Base-by-base conservation (phyloP, 1,140 invertebrate species). In the Lepidostoma basale region DNA sequence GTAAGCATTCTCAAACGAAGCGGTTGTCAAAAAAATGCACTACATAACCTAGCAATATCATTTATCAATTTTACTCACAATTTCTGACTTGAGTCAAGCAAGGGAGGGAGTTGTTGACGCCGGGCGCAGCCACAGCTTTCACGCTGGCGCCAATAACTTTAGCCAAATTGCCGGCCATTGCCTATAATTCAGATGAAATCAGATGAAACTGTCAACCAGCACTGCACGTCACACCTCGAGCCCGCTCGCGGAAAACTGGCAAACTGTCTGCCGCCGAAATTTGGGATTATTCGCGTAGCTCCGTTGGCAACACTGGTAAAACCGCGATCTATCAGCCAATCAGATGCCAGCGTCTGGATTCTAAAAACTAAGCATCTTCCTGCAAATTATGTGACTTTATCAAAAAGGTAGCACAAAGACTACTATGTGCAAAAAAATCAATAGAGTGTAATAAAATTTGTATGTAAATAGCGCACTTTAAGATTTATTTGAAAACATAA, bases 161-260 rank as follows among this genome's bases (percentile, higher is more conserved):
- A 12, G 66, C 66, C 16, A 68, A 60, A 68, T 68, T 68, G 22
- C 56, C 56, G 22, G 66, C 66, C 66, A 68, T 68, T 62, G 42
- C 30, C 33, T 44, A 26, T 36, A 36, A 33, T 63, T 63, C 33
- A 20, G 6, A 14, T 42, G 22, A 16, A 23, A 14, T 49, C 25
- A 28, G 10, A 63, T 33, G 9, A 45, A 42, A 63, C 23, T 28
- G 10, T 25, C 60, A 30, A 49, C 42, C 14, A 2, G 18, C 20
- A 26, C 42, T 9, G 25, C 28, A 47, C 59, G 40, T 44, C 39
- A 28, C 4, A 26, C 39, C 59, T 12, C 14, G n/a, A 10, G 30
- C 10, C 14, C 18, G 62, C 62, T 54, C 20, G 20, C 28, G 18
- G 45, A 65, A 65, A 65, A 54, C 47, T 54, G 52, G n/a, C n/a